Conservation (phyloP, 2,797 vertebrate species). For the Rhinophrynus dorsalis region DNA sequence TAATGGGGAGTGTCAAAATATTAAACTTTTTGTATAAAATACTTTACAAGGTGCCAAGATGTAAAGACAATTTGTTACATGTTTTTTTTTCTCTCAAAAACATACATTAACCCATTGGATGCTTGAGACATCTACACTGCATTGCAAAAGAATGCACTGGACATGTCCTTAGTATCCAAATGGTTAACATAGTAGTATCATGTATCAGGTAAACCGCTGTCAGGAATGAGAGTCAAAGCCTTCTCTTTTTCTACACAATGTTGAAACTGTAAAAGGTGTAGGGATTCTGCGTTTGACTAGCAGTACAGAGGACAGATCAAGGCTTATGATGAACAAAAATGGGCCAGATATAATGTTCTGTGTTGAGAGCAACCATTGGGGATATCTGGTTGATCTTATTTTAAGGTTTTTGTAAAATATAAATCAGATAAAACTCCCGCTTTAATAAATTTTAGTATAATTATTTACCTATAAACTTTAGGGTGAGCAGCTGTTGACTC, state of each 20-base stretch:
- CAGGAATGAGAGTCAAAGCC: slow-evolving; percentile 68
- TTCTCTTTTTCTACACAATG: slow-evolving; percentile 63
- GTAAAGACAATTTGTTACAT: slow-evolving; percentile 90
- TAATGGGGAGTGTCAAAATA: slow-evolving; percentile 86
- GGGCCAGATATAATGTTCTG: background rate
- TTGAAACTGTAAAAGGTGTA: slow-evolving; percentile 57
- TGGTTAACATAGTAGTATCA: slow-evolving; percentile 67
- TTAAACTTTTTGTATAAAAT: slow-evolving; percentile 88
- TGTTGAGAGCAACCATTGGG: background rate
- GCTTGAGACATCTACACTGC: too few relatives aligned
- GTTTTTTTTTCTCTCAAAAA: slow-evolving; percentile 68
- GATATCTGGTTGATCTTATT: background rate
- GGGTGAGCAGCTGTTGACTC: too few relatives aligned
- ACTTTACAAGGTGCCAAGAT: slow-evolving; percentile 95
- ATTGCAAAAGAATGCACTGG: too few relatives aligned
- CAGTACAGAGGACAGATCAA: slow-evolving; percentile 52
- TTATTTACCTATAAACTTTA: too few relatives aligned
- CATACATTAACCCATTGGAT: slow-evolving; percentile 70
- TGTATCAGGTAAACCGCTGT: slow-evolving; percentile 70
- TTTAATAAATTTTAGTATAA: too few relatives aligned
- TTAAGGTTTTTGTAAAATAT: background rate
- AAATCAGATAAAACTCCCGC: too few relatives aligned
- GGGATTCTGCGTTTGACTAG: slow-evolving; percentile 58
- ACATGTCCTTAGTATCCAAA: too few relatives aligned
- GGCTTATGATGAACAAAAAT: slow-evolving; percentile 54